Base-by-base conservation (phyloP, 2,888 invertebrate species). In the Lepetodrilus schrolli region DNA sequence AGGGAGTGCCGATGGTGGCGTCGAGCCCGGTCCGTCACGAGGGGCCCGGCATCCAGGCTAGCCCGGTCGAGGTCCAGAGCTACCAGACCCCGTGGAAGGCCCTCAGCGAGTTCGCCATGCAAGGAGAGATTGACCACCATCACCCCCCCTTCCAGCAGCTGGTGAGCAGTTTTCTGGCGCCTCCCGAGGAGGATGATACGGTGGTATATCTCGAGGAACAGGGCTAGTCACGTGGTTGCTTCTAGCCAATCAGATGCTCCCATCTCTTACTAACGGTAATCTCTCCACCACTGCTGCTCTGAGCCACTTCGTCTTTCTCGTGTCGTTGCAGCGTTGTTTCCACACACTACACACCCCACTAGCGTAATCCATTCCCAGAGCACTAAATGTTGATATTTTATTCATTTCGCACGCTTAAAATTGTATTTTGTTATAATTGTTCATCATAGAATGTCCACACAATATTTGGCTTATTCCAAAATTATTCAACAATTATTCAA, bases 1-100 rank as follows among this genome's bases (percentile, higher is more conserved):
- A 98, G 90, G 97, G 97, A 76, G 97, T 99, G 83, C 98, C 99
- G 21, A 95, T 99, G 95, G 96, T 99, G 78, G 99, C 99, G 51
- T 96, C 96, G 50, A 96, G 97, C 83, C 92, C 93, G 1, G 91
- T 92, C 1, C 90, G 92, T 8, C 92, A 92, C 83, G 92, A 90
- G 83, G 86, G 87, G 48, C 85, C 84, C 78, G 77, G 78, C 4
- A 82, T 90, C 82, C 88, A 88, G 78, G 84, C 84, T 13, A 88
- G 96, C 87, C 95, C 96, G 43, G 93, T 98, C 75, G 98, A 98
- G 92, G 94, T 95, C 37, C 94, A 94, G 85, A 96, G 97, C 81
- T 99, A 97, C 93, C 97, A 98, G 92, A 97, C 97, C 72, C 85
- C 89, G 48, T 98, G 98, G 98, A 97, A 98, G 92, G 96, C 97